A percentile compares a stretch with the other conserved stretches of the same genome.
Conservation (phyloP, 2,797 vertebrate species). For the Poeciliopsis presidionis region DNA sequence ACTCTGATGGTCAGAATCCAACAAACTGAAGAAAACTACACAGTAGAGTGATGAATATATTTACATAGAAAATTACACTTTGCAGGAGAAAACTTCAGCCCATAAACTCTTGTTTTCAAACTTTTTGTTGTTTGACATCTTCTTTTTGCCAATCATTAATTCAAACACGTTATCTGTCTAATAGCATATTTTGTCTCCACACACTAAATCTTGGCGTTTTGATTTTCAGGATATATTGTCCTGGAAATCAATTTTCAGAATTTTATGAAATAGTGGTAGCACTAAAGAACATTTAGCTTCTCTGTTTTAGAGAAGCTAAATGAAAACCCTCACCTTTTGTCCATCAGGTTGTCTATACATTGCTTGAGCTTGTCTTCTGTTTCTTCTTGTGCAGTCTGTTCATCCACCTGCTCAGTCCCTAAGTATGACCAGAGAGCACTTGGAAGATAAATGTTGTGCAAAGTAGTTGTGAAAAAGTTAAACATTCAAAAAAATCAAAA, state of each 20-base stretch:
- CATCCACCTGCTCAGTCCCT: constrained; percentile 86
- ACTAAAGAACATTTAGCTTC: no score
- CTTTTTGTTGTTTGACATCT: background rate
- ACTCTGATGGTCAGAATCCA: background rate
- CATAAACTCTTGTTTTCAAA: background rate
- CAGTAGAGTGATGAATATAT: background rate
- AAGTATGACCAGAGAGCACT: constrained; percentile 18
- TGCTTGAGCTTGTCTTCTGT: constrained; percentile 92
- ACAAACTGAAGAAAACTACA: background rate
- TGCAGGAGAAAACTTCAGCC: background rate
- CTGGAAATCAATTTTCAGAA: background rate
- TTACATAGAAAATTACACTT: background rate
- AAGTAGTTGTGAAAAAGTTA: background rate
- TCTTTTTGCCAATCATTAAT: background rate
- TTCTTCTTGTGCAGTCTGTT: constrained; percentile 89
- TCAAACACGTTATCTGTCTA: background rate
- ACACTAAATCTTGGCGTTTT: background rate
- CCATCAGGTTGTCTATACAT: constrained; percentile 89
- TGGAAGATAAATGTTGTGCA: background rate
- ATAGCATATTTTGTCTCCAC: background rate
- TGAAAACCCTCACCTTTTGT: constrained; percentile 81
- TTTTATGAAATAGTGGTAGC: no score
- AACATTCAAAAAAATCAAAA: background rate
- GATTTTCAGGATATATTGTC: background rate
- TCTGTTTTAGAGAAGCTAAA: background rate